A percentile compares a stretch with the other conserved stretches of the same genome.
Evolutionary conservation across 64 coral and sea anemone species (phyloP).

Genomic region (Montipora capricornis): DNA sequence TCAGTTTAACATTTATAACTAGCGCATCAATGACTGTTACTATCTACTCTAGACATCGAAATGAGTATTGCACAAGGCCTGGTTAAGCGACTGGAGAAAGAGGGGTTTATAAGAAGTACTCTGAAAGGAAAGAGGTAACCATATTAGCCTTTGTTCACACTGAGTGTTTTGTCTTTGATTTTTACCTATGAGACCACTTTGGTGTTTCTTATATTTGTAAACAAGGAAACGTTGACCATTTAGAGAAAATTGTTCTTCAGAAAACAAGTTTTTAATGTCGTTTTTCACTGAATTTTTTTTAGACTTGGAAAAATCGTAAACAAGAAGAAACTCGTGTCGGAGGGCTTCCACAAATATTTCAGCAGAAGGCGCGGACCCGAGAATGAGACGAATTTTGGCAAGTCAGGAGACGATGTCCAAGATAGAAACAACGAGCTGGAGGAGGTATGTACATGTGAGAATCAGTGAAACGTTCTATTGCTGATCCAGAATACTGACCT

Average conservation of each 20-base stretch:
- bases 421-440: background rate
- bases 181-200: background rate
- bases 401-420: background rate
- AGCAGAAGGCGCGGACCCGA: background rate
- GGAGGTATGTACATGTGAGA: conserved; percentile 1
- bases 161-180: too few species aligned
- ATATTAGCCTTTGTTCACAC: background rate
- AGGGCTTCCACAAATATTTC: conserved; percentile 80
- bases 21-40: too few species aligned
- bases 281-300: background rate
- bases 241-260: too few species aligned
- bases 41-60: conserved; percentile 68
- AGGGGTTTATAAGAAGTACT: conserved; percentile 87
- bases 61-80: conserved; percentile 90
- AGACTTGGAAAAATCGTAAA: conserved; percentile 95
- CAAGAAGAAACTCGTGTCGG: conserved; percentile 68
- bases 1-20: too few species aligned
- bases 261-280: background rate
- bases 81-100: conserved; percentile 91
- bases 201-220: too few species aligned
- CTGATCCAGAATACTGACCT: too few species aligned
- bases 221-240: too few species aligned
- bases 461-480: background rate
- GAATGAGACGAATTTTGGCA: background rate
- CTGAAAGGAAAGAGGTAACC: conserved; percentile 96